Evolutionary conservation across 2,113 vertebrate species (phyloP).

Genomic region (Engystomops pustulosus): DNA sequence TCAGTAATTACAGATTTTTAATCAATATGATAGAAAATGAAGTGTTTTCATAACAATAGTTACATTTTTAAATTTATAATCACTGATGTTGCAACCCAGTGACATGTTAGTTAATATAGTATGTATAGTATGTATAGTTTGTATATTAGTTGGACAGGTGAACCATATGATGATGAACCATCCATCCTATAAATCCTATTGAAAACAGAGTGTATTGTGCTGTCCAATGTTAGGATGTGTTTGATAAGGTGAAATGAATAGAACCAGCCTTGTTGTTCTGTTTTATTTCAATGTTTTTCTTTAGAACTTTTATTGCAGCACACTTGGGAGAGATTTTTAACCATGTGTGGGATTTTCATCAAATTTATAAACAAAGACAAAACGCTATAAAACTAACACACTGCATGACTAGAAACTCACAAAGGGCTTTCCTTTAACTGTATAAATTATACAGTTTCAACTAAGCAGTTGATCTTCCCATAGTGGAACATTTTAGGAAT

Average conservation of each 20-base stretch:
- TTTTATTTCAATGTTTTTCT: background rate
- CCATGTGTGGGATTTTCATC: conserved; percentile 27
- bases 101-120: no score
- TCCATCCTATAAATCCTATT: background rate
- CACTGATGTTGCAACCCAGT: no score
- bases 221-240: background rate
- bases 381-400: conserved; percentile 12
- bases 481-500: background rate
- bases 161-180: no score
- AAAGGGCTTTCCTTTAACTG: conserved; percentile 1
- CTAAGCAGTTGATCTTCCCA: conserved; percentile 29
- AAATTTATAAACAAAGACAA: conserved; percentile 9
- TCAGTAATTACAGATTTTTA: no score
- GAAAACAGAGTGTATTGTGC: background rate
- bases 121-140: no score
- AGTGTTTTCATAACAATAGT: no score
- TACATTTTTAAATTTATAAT: no score
- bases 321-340: conserved; percentile 5
- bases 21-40: no score
- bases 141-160: no score
- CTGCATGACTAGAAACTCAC: background rate
- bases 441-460: background rate
- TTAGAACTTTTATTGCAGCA: conserved; percentile 9
- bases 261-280: background rate
- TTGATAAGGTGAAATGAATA: background rate